Evolutionary conservation across 2,797 vertebrate species (phyloP).

Genomic region (Alca torda): DNA sequence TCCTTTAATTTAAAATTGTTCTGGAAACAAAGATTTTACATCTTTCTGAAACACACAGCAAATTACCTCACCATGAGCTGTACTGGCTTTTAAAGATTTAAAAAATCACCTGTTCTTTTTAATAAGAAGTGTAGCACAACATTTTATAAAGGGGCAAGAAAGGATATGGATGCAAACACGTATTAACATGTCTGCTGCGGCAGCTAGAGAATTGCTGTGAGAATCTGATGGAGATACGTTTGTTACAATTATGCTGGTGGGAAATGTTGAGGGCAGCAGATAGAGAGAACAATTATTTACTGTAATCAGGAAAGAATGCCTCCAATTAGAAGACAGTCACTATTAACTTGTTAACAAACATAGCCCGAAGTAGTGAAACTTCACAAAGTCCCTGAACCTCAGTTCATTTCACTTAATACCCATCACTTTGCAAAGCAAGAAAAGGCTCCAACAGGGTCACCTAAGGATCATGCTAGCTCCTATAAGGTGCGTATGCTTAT

Average conservation of each 20-base stretch:
- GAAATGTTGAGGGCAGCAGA: slow-evolving; percentile 7
- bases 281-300: neutral
- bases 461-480: neutral
- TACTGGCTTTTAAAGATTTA: neutral
- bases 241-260: neutral
- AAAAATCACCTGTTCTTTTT: neutral
- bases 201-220: neutral
- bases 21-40: neutral
- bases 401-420: neutral
- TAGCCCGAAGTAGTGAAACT: neutral
- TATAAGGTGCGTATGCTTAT: rapidly evolving
- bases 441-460: neutral
- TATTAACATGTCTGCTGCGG: neutral
- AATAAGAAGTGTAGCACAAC: neutral
- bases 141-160: neutral
- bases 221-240: neutral
- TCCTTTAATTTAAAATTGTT: neutral
- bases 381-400: neutral
- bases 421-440: neutral
- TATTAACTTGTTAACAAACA: neutral
- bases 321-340: neutral
- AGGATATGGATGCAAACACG: neutral
- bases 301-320: neutral
- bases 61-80: neutral
- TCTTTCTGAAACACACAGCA: neutral